Evolutionary conservation across 2,888 invertebrate species (phyloP).

Genomic region (Spisula solida): DNA sequence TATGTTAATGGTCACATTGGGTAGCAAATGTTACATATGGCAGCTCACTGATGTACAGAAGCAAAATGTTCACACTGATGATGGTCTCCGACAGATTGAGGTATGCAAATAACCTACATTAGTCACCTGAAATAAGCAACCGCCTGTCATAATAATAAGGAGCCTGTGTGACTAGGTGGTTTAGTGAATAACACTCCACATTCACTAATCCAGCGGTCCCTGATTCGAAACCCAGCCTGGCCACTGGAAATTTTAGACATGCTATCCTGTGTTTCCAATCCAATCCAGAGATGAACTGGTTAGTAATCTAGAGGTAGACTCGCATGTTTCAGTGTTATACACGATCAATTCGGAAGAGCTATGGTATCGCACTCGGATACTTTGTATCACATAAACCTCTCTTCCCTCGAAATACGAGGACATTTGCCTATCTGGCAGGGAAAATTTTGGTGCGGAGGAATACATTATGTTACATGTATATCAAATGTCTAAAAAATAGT

Average conservation of each 20-base stretch:
- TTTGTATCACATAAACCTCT: too few species aligned
- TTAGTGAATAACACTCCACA: neutral
- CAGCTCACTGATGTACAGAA: constrained; percentile 46
- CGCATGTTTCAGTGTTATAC: too few species aligned
- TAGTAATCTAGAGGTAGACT: too few species aligned
- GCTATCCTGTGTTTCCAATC: neutral
- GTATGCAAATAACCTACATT: neutral
- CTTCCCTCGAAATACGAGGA: too few species aligned
- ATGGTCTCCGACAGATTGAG: constrained; percentile 60
- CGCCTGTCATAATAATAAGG: neutral
- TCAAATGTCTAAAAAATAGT: too few species aligned
- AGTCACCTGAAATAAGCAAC: neutral
- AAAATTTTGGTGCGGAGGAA: too few species aligned
- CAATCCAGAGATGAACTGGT: neutral
- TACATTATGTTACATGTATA: too few species aligned
- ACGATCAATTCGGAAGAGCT: too few species aligned
- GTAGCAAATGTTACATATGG: constrained; percentile 58
- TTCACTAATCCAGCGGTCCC: neutral
- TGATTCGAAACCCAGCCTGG: neutral
- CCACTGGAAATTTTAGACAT: neutral
- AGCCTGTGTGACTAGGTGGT: neutral
- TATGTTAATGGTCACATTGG: constrained; percentile 33
- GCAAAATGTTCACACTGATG: constrained; percentile 49
- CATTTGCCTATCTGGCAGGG: too few species aligned
- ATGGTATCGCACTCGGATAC: too few species aligned